Evolutionary conservation across 2,797 vertebrate genomes (phyloP).

Genomic region (Chromobotia macracanthus): DNA sequence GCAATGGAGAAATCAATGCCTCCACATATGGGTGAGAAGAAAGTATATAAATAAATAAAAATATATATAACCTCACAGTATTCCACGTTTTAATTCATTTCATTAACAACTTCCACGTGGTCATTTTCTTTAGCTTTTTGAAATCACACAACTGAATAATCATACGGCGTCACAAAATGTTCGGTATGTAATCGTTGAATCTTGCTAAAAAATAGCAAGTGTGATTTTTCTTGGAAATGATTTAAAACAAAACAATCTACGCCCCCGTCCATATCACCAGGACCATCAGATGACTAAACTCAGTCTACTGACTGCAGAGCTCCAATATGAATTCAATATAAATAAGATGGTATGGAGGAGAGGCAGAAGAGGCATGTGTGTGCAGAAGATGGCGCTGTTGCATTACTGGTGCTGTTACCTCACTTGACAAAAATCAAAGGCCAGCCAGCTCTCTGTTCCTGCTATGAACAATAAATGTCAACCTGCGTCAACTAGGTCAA

Average conservation of each 20-base stretch:
- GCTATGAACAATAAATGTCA: slow-evolving; percentile 77
- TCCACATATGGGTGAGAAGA: not conserved
- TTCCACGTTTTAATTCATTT: not conserved
- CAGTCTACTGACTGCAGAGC: slow-evolving; percentile 16
- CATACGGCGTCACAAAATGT: not conserved
- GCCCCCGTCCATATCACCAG: not conserved
- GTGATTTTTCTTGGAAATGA: slow-evolving; percentile 16
- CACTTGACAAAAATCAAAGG: slow-evolving; percentile 66
- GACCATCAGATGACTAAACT: slow-evolving; percentile 22
- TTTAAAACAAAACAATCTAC: not conserved
- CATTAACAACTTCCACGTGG: not conserved
- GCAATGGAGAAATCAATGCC: slow-evolving; percentile 33
- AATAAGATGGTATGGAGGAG: slow-evolving; percentile 9
- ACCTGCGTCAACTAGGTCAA: slow-evolving; percentile 75
- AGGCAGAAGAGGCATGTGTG: slow-evolving; percentile 24
- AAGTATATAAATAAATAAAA: not conserved
- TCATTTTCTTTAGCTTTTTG: not conserved
- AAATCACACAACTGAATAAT: not conserved
- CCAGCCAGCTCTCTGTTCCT: slow-evolving; percentile 68
- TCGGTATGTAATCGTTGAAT: not conserved
- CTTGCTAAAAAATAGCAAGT: not conserved
- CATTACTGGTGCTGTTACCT: slow-evolving; percentile 54
- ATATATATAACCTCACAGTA: not conserved
- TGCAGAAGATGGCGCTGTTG: slow-evolving; percentile 79
- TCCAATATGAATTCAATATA: slow-evolving; percentile 32